Percentiles rank a stretch among this genome's conserved stretches.
Evolutionary conservation across 1,140 invertebrate genomes (phyloP).

Genomic region (Hyphantria cunea): DNA sequence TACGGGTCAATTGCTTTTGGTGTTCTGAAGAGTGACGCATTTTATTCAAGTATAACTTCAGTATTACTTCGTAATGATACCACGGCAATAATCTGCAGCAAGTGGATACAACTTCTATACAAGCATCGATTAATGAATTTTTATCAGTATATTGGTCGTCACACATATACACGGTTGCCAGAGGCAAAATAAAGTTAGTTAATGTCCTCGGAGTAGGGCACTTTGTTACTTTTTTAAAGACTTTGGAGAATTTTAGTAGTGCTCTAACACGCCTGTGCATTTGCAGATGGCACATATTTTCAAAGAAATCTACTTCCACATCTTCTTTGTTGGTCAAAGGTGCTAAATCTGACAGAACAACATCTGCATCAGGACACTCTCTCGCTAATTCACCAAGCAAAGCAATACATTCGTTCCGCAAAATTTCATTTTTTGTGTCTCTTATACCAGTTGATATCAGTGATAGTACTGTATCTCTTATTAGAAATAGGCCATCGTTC

Average conservation of each 20-base stretch:
- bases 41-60: constrained; percentile 91
- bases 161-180: constrained; percentile 91
- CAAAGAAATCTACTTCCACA: constrained; percentile 95
- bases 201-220: constrained; percentile 86
- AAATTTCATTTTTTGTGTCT: constrained; percentile 84
- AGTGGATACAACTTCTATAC: constrained; percentile 88
- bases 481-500: constrained; percentile 84
- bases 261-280: constrained; percentile 91
- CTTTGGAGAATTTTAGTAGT: constrained; percentile 85
- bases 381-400: constrained; percentile 89
- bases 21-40: constrained; percentile 86
- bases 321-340: constrained; percentile 88
- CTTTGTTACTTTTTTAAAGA: constrained; percentile 82
- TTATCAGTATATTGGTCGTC: constrained; percentile 89
- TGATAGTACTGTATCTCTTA: constrained; percentile 88
- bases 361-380: constrained; percentile 87
- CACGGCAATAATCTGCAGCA: constrained; percentile 91
- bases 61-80: constrained; percentile 91
- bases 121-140: constrained; percentile 91
- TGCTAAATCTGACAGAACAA: constrained; percentile 88
- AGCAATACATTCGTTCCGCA: constrained; percentile 89
- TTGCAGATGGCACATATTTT: constrained; percentile 95
- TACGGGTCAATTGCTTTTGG: constrained; percentile 91
- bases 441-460: constrained; percentile 87
- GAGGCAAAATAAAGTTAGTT: constrained; percentile 92